Evolutionary conservation across 2,797 vertebrate genomes (phyloP), one percentile per base, ranked within the genome.

Genomic region (Austrolebias charrua): DNA sequence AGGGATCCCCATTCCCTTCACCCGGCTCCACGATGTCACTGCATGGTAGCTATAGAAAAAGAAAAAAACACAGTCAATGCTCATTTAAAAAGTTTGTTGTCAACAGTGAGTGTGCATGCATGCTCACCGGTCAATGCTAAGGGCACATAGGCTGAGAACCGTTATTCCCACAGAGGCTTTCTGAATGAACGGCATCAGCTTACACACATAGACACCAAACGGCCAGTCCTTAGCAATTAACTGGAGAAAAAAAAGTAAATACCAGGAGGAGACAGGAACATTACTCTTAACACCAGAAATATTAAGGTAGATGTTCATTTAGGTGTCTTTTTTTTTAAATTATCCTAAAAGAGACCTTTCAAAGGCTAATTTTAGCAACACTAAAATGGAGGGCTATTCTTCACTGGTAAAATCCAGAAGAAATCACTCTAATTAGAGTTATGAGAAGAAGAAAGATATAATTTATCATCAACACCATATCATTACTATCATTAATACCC

Each of bases 121-220:
- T 9, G 57, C 84, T 90, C 73, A 96, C 95, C 95, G 93, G 90
- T 95, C 94, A 0, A 96, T 91, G 64, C 95, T 96, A 80, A 96
- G 93, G 16, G 95, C 95, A 5, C 95, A 96, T 15, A 96, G 91
- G 78, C 95, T 96, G 76, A 96, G 93, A 53, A 96, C 95, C 0
- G 95, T 96, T 84, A 96, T 95, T 63, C 95, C 95, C 46, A 96
- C 94, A 0, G 95, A 95, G 1, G 94, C 94, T 74, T 96, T 96
- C 85, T 96, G 95, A 70, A 96, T 92, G 80, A 96, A 96, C 0
- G 95, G 95, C 52, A 95, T 91, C 81, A 95, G 40, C 77, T 95
- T 96, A 75, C 95, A 96, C 55, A 95, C 55, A 5, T 94, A 91
- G 9, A 94, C 93, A 0, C 95, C 95, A 0, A 96, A 95, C 0